Conservation (phyloP, 1,140 invertebrate genomes). For the Drosophila orena region DNA sequence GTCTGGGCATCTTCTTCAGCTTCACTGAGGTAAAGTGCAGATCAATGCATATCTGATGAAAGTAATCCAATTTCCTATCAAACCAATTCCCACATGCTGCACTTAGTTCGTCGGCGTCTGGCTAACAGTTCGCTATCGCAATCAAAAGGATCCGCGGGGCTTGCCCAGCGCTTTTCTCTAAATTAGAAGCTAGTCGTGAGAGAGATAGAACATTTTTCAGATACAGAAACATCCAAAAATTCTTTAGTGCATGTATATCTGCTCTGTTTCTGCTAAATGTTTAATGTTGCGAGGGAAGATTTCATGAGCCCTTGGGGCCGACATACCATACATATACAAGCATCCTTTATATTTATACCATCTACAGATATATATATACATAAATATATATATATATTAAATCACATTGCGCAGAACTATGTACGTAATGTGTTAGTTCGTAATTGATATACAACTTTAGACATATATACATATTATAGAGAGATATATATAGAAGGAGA, state of each 20-base stretch:
- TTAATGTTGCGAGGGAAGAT: constrained; percentile 59
- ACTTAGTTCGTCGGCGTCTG: constrained; percentile 98
- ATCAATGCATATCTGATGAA: neutral
- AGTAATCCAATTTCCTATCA: constrained; percentile 1
- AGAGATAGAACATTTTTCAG: constrained; percentile 33
- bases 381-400: constrained; percentile 47
- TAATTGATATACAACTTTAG: constrained; percentile 65
- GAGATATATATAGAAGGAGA: constrained; percentile 58
- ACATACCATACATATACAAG: constrained; percentile 62
- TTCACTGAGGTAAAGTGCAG: constrained; percentile 95
- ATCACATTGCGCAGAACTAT: constrained; percentile 43
- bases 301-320: constrained; percentile 54
- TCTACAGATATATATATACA: constrained; percentile 55
- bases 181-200: constrained; percentile 68
- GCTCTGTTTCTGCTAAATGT: constrained; percentile 43
- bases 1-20: constrained; percentile 97
- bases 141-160: constrained; percentile 98
- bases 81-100: constrained; percentile 62
- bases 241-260: constrained; percentile 41
- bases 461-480: constrained; percentile 64
- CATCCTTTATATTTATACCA: constrained; percentile 78
- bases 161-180: constrained; percentile 99
- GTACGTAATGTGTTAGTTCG: constrained; percentile 69
- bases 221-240: constrained; percentile 32
- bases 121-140: constrained; percentile 98